phyloP scores from a whole-genome alignment of 2,113 vertebrate genomes.

The Cyanistes caeruleus region DNA sequence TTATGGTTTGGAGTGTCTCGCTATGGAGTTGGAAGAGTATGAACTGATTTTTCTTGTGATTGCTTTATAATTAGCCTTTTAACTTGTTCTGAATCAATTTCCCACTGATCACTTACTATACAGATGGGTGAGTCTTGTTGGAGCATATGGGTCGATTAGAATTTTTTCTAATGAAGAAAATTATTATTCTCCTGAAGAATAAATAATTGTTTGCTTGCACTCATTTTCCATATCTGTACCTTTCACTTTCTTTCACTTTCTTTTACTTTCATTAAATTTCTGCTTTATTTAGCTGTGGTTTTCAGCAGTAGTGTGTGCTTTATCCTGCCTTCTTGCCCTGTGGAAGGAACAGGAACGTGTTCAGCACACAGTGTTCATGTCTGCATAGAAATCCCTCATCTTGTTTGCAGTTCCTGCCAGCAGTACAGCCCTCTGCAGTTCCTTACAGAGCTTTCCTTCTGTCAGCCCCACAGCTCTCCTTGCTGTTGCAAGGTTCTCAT shows the following conservation, averaged over 20 bases:
- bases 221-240: not conserved
- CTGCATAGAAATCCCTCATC: not conserved
- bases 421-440: not conserved
- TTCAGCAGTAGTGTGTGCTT: not conserved
- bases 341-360: not conserved
- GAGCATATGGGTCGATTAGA: not conserved
- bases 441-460: not conserved
- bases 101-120: not conserved
- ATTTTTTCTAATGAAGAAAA: too few species aligned
- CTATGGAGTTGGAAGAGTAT: not conserved
- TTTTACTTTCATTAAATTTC: too few species aligned
- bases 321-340: not conserved
- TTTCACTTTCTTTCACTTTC: too few species aligned
- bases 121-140: not conserved
- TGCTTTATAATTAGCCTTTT: not conserved
- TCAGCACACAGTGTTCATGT: not conserved
- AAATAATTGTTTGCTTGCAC: not conserved
- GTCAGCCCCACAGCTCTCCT: not conserved
- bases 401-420: not conserved
- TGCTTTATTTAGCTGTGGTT: not conserved
- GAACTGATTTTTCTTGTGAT: not conserved
- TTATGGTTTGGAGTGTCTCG: not conserved
- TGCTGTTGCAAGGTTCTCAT: not conserved
- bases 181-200: not conserved
- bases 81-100: not conserved